Conservation (phyloP, 2,888 invertebrate species). For the Hipparchia semele region DNA sequence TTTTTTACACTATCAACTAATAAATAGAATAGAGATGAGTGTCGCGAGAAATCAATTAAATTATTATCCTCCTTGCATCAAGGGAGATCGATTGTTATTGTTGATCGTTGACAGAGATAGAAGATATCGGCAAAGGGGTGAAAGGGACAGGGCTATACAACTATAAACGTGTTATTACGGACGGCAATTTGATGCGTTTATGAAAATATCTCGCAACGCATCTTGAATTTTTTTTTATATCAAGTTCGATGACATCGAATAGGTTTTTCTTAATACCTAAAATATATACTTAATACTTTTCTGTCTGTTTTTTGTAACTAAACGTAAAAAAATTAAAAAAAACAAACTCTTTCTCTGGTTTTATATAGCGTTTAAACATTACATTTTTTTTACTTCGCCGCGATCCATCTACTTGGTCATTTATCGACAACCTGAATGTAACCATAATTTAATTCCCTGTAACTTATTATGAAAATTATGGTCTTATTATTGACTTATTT, state of each 20-base stretch:
- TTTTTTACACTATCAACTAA: constrained; percentile 58
- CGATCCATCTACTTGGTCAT: background rate
- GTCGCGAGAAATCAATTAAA: constrained; percentile 67
- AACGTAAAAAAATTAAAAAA: too few relatives aligned
- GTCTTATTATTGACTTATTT: constrained; percentile 27
- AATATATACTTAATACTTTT: background rate
- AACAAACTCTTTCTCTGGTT: too few relatives aligned
- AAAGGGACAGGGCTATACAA: constrained; percentile 42
- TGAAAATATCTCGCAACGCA: constrained; percentile 62
- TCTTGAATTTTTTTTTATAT: constrained; percentile 52
- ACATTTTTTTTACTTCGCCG: background rate
- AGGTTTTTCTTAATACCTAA: background rate
- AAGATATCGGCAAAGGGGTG: constrained; percentile 8
- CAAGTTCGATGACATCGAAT: constrained; percentile 46
- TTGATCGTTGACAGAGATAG: constrained; percentile 21
- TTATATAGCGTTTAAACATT: background rate
- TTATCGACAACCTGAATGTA: constrained; percentile 13
- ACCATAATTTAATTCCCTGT: constrained; percentile 17
- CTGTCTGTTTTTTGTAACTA: too few relatives aligned
- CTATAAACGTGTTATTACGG: constrained; percentile 62
- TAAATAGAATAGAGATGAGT: constrained; percentile 51
- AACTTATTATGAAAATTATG: constrained; percentile 23
- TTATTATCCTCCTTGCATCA: constrained; percentile 61
- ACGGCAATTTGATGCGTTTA: constrained; percentile 68
- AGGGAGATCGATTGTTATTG: constrained; percentile 50